phyloP scores from a whole-genome alignment of 2,113 vertebrate species.

The human region GRCh38 chr5:162638001-162638500 shows the following conservation, averaged over 20 bases:
- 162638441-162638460: background rate
- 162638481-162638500: background rate
- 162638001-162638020: background rate
- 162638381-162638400: background rate
- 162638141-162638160: background rate
- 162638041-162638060: background rate
- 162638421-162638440: background rate
- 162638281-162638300: background rate
- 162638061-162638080: background rate
- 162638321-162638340: background rate
- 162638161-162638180: background rate
- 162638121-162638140: background rate
- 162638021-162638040: background rate
- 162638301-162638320: background rate
- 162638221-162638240: background rate
- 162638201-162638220: background rate
- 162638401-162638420: background rate
- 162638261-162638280: background rate
- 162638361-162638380: background rate
- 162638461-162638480: background rate
- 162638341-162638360: background rate
- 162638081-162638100: background rate
- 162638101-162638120: background rate
- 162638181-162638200: background rate
- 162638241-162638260: background rate